Base-by-base conservation (phyloP, 2,888 invertebrate genomes). In the Phyto melanocephala region DNA sequence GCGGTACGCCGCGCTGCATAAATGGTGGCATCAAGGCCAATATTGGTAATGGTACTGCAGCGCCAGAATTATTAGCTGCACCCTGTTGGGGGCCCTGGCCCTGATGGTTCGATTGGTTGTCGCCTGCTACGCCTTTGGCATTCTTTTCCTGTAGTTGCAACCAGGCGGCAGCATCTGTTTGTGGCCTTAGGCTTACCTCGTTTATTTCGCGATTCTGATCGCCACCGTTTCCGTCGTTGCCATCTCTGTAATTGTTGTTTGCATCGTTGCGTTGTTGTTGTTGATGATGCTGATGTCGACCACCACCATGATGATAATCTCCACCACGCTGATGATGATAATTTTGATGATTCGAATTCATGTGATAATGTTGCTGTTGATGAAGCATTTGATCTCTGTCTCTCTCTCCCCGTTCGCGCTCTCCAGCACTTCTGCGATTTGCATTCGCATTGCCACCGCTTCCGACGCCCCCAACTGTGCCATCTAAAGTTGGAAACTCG, bases 401-500 rank as follows among this genome's bases (percentile, higher is more conserved):
- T 83, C 86, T 93, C 93, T 90, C 91, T 84, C 85, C 81, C 17
- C 76, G 24, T 52, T 67, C 78, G 17, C 78, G 52, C n/a, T 52
- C 58, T 45, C 67, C 76, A 11, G 72, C 77, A 67, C 70, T 75
- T 71, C 42, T 37, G 58, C 71, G 82, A 79, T 78, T 84, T 67
- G 93, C 89, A 70, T 81, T 80, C 40, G 67, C 83, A 58, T 74
- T 84, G 76, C 87, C 88, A 80, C 87, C 85, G 86, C 86, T 86
- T 83, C 86, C 87, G 80, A 85, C 89, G 83, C 87, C 87, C 74
- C 87, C 87, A 92, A 92, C 93, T 88, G 93, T 92, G 86, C 93
- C 93, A 90, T 93, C 93, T 87, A 94, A 91, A 90, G 96, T 96
- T 90, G 98, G 98, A 93, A 98, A 98, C 93, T 98, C 98, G 94